A percentile compares a stretch with the other conserved stretches of the same genome.
Evolutionary conservation across 1,140 invertebrate genomes (phyloP).

Genomic region (Procambarus virginalis): DNA sequence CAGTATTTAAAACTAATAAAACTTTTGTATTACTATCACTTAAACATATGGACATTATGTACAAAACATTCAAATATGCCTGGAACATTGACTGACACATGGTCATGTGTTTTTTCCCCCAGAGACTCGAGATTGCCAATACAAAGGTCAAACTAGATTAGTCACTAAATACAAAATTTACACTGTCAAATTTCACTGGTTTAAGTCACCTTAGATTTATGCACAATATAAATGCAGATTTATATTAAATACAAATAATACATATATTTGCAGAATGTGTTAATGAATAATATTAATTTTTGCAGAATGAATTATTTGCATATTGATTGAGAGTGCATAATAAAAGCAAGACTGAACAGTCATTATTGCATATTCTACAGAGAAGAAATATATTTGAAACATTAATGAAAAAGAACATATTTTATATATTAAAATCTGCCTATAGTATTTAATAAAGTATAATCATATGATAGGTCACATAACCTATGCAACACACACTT

Average conservation of each 20-base stretch:
- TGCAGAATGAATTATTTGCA: slow-evolving; percentile 56
- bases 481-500: slow-evolving; percentile 60
- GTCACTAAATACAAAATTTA: slow-evolving; percentile 63
- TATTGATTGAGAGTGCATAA: slow-evolving; percentile 62
- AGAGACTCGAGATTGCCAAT: slow-evolving; percentile 50
- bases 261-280: slow-evolving; percentile 62
- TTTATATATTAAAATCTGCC: slow-evolving; percentile 51
- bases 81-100: slow-evolving; percentile 46
- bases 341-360: slow-evolving; percentile 58
- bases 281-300: slow-evolving; percentile 52
- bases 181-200: slow-evolving; percentile 52
- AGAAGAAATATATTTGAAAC: slow-evolving; percentile 54
- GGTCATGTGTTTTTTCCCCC: slow-evolving; percentile 26
- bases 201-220: slow-evolving; percentile 60
- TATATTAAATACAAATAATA: slow-evolving; percentile 68
- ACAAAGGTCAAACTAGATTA: slow-evolving; percentile 53
- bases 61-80: slow-evolving; percentile 54
- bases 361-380: slow-evolving; percentile 64
- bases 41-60: slow-evolving; percentile 67
- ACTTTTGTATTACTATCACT: slow-evolving; percentile 59
- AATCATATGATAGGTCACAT: slow-evolving; percentile 24
- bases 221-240: slow-evolving; percentile 61
- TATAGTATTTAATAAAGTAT: slow-evolving; percentile 34
- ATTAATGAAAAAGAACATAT: slow-evolving; percentile 42
- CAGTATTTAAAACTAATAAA: slow-evolving; percentile 55